Conservation (phyloP, 1,140 invertebrate genomes). For the Panagrolaimus sp. region DNA sequence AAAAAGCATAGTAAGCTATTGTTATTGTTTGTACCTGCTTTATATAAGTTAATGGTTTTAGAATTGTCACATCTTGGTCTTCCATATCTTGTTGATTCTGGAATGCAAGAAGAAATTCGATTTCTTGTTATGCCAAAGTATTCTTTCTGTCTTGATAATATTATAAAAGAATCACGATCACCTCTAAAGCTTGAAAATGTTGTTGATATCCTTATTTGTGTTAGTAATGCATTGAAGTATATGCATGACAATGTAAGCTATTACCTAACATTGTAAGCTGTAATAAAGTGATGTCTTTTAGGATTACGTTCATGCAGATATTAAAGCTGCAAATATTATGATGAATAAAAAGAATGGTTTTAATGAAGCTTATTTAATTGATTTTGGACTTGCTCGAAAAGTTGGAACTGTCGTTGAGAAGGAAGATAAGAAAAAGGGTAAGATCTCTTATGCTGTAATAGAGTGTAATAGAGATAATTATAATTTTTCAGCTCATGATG, state of each 20-base stretch:
- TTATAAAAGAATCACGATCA: slow-evolving; percentile 19
- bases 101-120: slow-evolving; percentile 32
- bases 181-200: slow-evolving; percentile 20
- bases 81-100: slow-evolving; percentile 33
- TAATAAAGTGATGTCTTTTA: slow-evolving; percentile 7
- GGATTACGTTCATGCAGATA: slow-evolving; percentile 44
- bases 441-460: too few species aligned
- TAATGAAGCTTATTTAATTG: slow-evolving; percentile 27
- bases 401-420: slow-evolving; percentile 24
- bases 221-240: slow-evolving; percentile 34
- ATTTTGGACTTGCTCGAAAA: slow-evolving; percentile 38
- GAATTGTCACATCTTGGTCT: slow-evolving; percentile 22
- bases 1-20: slow-evolving; percentile 6
- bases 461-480: too few species aligned
- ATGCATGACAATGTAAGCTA: slow-evolving; percentile 40
- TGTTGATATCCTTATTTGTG: slow-evolving; percentile 16
- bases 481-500: slow-evolving; percentile 73
- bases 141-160: slow-evolving; percentile 28
- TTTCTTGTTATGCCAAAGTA: slow-evolving; percentile 41
- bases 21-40: too few species aligned
- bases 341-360: slow-evolving; percentile 29
- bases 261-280: not conserved
- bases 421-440: slow-evolving; percentile 38
- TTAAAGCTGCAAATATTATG: slow-evolving; percentile 43
- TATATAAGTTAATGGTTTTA: too few species aligned